Evolutionary conservation across 2,113 vertebrate genomes (phyloP).

Genomic region (Pachycephala philippinensis): DNA sequence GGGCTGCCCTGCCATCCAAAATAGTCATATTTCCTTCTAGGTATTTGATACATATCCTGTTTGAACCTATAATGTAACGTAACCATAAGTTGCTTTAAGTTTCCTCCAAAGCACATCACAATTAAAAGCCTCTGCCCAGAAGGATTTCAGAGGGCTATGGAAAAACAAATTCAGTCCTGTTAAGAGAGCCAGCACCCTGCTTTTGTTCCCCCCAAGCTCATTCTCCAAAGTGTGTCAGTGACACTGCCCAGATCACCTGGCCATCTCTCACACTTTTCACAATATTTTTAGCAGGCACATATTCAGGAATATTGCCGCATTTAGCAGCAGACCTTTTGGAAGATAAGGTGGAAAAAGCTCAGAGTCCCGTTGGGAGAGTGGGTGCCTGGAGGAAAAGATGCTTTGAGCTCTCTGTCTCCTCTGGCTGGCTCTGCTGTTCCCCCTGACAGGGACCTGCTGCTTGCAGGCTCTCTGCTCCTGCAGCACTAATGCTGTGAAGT

Average conservation of each 20-base stretch:
- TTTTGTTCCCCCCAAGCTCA: not conserved
- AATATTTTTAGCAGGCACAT: not conserved
- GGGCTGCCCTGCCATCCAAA: not conserved
- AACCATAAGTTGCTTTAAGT: not conserved
- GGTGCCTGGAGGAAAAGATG: not conserved
- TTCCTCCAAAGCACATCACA: not conserved
- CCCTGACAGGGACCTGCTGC: accelerated
- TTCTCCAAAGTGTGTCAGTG: not conserved
- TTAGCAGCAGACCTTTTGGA: not conserved
- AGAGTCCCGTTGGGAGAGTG: accelerated
- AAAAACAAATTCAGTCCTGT: not conserved
- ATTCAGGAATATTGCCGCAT: not conserved
- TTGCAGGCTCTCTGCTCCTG: not conserved
- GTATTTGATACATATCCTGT: conserved; percentile 5
- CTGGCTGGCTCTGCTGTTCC: not conserved
- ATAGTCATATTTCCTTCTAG: conserved; percentile 31
- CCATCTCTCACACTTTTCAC: not conserved
- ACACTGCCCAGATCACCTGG: not conserved
- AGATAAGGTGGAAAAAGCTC: not conserved
- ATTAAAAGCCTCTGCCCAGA: not conserved
- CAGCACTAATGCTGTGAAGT: not conserved
- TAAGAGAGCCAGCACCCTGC: not conserved
- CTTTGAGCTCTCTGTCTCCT: not conserved
- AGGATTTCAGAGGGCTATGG: not conserved
- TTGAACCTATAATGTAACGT: not conserved